These are phyloP conservation scores for Ondatra zibethicus DNA, from an alignment of 2,113 vertebrate genomes.

Conservation along the genomic window DNA sequence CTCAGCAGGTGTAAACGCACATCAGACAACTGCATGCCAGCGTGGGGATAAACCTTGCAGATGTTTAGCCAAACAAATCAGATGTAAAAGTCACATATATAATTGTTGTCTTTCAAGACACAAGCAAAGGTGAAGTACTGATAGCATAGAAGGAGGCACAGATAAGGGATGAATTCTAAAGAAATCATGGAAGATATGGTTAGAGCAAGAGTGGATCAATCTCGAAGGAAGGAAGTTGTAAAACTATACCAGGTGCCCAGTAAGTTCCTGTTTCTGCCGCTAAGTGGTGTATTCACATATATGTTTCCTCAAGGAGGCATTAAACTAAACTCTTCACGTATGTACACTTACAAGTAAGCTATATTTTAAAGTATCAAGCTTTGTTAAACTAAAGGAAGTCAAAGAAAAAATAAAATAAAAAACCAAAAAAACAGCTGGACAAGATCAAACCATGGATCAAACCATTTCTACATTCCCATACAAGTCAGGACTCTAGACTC, in stretches of 20 bases:
- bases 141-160: not conserved
- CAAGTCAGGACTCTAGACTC: not conserved
- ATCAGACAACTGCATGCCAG: too few relatives aligned
- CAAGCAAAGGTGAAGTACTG: too few relatives aligned
- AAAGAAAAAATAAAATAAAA: not conserved
- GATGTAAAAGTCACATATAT: too few relatives aligned
- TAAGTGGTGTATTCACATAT: not conserved
- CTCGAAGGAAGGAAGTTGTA: not conserved
- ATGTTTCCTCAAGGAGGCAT: not conserved
- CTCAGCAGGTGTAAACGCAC: too few relatives aligned
- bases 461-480: not conserved
- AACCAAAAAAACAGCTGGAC: not conserved
- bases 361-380: slow-evolving; percentile 35
- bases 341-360: not conserved
- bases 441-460: not conserved
- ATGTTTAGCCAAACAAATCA: too few relatives aligned
- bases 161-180: not conserved
- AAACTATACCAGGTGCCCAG: not conserved
- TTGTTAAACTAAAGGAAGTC: not conserved
- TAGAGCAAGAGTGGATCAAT: not conserved
- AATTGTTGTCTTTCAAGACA: too few relatives aligned
- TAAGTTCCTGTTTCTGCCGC: not conserved
- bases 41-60: too few relatives aligned
- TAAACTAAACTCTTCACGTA: not conserved
- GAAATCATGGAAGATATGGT: not conserved